Evolutionary conservation across 2,888 invertebrate genomes (phyloP).

Genomic region (Leptinotarsa peninsularis): DNA sequence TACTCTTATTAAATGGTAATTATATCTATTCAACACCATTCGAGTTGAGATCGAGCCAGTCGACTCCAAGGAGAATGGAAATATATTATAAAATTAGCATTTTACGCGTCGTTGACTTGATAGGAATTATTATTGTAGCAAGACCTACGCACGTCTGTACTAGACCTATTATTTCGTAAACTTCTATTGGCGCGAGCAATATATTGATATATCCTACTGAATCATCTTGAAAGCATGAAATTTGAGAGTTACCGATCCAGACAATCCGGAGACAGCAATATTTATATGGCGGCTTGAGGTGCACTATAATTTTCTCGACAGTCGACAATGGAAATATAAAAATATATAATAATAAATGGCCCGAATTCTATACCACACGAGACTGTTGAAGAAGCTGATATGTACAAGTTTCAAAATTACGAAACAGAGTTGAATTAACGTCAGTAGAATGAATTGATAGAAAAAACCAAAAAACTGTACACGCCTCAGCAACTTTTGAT

Average conservation of each 20-base stretch:
- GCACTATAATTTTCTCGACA: not conserved
- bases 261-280: not conserved
- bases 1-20: constrained; percentile 26
- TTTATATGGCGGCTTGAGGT: not conserved
- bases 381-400: too few species aligned
- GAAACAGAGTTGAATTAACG: too few species aligned
- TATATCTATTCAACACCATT: constrained; percentile 13
- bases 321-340: too few species aligned
- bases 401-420: too few species aligned
- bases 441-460: too few species aligned
- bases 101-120: constrained; percentile 6
- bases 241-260: constrained; percentile 2
- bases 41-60: not conserved
- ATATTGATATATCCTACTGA: not conserved
- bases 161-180: not conserved
- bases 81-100: constrained; percentile 11
- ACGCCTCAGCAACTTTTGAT: too few species aligned
- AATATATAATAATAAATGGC: too few species aligned
- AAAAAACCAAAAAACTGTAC: too few species aligned
- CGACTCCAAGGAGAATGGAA: not conserved
- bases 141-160: constrained; percentile 2
- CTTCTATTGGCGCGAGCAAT: not conserved
- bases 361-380: too few species aligned
- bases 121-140: not conserved
- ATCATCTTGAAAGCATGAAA: not conserved